These are phyloP conservation scores for Macrotis lagotis DNA, from an alignment of 2,113 vertebrate genomes.

Conservation along the genomic window DNA sequence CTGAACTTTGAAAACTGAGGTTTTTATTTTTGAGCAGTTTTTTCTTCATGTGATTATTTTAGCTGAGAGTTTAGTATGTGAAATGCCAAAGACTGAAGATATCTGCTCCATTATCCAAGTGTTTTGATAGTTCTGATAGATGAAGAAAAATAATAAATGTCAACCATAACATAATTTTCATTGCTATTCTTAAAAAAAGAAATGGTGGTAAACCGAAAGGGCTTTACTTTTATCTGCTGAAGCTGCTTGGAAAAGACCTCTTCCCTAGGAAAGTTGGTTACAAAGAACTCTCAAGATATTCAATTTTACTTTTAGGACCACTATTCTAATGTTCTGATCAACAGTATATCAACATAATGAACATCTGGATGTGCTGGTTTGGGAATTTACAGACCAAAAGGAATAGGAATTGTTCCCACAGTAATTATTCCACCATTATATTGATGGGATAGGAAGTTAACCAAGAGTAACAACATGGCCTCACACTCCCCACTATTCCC, in stretches of 20 bases:
- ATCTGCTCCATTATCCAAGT: not conserved
- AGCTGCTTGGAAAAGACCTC: not conserved
- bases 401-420: not conserved
- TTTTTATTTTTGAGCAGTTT: not conserved
- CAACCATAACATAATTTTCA: not conserved
- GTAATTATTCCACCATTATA: not conserved
- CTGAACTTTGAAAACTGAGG: not conserved
- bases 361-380: not conserved
- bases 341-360: not conserved
- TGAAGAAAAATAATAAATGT: not conserved
- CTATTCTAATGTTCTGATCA: not conserved
- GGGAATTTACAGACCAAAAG: not conserved
- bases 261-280: not conserved
- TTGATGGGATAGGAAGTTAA: not conserved
- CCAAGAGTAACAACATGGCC: not conserved
- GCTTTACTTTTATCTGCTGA: not conserved
- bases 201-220: not conserved
- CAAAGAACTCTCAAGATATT: not conserved
- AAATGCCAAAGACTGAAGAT: not conserved
- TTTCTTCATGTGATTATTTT: not conserved
- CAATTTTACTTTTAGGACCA: not conserved
- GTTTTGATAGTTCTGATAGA: not conserved
- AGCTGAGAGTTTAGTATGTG: not conserved
- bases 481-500: constrained; percentile 15
- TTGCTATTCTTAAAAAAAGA: not conserved